Percentiles rank a stretch among this genome's conserved stretches.
Evolutionary conservation across 2,888 invertebrate species (phyloP).

Genomic region (Leptopilina myrica): DNA sequence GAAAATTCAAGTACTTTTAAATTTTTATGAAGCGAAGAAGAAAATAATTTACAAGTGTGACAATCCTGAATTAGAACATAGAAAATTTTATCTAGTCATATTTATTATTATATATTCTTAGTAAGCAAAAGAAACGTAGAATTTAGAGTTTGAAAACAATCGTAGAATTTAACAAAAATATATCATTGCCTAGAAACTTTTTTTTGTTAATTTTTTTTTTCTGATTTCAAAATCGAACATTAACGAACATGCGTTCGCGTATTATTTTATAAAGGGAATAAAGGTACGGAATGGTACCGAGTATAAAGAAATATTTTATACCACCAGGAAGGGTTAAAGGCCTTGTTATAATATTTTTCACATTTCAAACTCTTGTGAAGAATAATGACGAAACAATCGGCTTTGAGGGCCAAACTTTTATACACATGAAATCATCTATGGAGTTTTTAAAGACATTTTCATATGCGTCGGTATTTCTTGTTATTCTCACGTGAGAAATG

Average conservation of each 20-base stretch:
- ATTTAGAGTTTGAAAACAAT: conserved; percentile 50
- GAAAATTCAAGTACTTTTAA: background rate
- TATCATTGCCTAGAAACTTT: conserved; percentile 47
- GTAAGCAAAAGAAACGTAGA: conserved; percentile 48
- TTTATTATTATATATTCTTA: background rate
- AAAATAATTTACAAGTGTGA: conserved; percentile 7
- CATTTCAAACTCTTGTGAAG: background rate
- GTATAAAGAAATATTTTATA: background rate
- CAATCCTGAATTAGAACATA: background rate
- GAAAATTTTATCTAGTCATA: background rate
- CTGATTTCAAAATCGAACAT: conserved; percentile 43
- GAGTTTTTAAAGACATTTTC: conserved; percentile 20
- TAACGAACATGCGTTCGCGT: background rate
- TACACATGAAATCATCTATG: conserved; percentile 31
- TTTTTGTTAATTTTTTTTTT: conserved; percentile 25
- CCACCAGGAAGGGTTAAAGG: background rate
- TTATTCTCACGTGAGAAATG: conserved; percentile 23
- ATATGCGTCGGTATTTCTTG: conserved; percentile 22
- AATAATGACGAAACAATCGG: conserved; percentile 51
- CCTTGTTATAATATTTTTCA: background rate
- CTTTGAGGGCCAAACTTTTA: background rate
- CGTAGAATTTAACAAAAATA: conserved; percentile 49
- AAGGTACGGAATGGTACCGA: conserved; percentile 9
- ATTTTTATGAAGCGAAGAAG: background rate
- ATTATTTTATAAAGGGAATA: background rate